These are phyloP conservation scores for Neodontobutis hainanensis DNA, from an alignment of 2,113 vertebrate genomes.

Conservation along the genomic window DNA sequence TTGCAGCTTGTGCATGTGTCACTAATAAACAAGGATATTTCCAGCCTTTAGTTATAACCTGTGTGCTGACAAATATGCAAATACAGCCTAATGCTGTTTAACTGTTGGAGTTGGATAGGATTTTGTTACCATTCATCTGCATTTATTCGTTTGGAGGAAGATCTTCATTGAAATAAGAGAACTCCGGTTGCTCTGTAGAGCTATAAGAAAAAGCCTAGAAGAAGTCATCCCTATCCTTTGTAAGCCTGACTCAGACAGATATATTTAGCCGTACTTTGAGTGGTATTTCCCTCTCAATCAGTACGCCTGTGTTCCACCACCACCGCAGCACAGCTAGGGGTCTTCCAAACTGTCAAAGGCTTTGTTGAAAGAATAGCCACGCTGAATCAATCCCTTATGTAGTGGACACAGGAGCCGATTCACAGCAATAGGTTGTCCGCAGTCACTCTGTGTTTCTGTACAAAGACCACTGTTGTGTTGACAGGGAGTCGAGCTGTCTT, in stretches of 20 bases:
- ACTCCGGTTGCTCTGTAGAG: too few species aligned
- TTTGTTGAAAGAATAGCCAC: constrained; percentile 61
- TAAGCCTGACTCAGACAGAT: constrained; percentile 52
- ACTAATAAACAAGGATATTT: too few species aligned
- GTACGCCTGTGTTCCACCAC: constrained; percentile 45
- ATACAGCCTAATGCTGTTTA: too few species aligned
- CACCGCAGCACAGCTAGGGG: constrained; percentile 44
- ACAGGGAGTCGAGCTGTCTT: constrained; percentile 58
- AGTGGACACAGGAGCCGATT: constrained; percentile 72
- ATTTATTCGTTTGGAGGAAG: neutral
- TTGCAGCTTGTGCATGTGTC: too few species aligned
- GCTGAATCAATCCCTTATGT: constrained; percentile 69
- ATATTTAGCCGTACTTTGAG: constrained; percentile 51
- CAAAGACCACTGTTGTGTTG: constrained; percentile 63
- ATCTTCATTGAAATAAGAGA: too few species aligned
- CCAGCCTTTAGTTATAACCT: too few species aligned
- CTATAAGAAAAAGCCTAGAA: constrained; percentile 8
- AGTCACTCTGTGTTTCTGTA: constrained; percentile 53
- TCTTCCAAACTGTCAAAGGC: constrained; percentile 69
- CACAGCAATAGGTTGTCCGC: constrained; percentile 60
- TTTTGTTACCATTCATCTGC: too few species aligned
- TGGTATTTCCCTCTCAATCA: constrained; percentile 64
- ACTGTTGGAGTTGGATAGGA: too few species aligned
- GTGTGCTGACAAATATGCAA: too few species aligned
- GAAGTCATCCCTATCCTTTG: constrained; percentile 32